Evolutionary conservation across 2,888 invertebrate species (phyloP).

Genomic region (Lagria hirta): DNA sequence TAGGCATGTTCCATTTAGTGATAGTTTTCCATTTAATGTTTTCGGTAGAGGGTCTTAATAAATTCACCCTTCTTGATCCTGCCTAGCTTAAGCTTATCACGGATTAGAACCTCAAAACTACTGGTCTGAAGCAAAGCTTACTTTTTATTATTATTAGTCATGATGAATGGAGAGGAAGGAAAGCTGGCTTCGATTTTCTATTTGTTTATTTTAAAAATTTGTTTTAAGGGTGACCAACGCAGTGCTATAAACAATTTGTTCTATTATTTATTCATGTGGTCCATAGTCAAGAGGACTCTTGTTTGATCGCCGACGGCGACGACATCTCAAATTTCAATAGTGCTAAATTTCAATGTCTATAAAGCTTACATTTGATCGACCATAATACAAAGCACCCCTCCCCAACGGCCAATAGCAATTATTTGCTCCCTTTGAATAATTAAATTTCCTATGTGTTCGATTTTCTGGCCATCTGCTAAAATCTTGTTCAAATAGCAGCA

Average conservation of each 20-base stretch:
- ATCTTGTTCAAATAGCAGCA: constrained; percentile 17
- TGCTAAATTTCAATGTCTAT: constrained; percentile 28
- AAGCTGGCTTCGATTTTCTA: not conserved
- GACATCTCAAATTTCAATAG: constrained; percentile 33
- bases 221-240: not conserved
- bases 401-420: constrained; percentile 52
- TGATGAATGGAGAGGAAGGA: too few relatives aligned
- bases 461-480: constrained; percentile 55
- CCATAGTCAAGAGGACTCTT: constrained; percentile 50
- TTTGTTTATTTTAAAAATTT: constrained; percentile 3
- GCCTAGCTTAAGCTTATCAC: constrained; percentile 30
- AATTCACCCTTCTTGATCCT: constrained; percentile 27
- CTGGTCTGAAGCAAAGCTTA: constrained; percentile 15
- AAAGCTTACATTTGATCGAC: constrained; percentile 35
- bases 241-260: constrained; percentile 26
- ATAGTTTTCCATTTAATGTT: constrained; percentile 25
- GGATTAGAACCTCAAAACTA: constrained; percentile 31
- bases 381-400: constrained; percentile 37
- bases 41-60: constrained; percentile 22
- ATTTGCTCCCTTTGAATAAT: constrained; percentile 58
- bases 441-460: constrained; percentile 53
- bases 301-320: constrained; percentile 44
- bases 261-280: constrained; percentile 50
- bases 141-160: constrained; percentile 6
- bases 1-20: constrained; percentile 26